Base-by-base conservation (phyloP, 2,888 invertebrate genomes). In the Chironomus tentans region DNA sequence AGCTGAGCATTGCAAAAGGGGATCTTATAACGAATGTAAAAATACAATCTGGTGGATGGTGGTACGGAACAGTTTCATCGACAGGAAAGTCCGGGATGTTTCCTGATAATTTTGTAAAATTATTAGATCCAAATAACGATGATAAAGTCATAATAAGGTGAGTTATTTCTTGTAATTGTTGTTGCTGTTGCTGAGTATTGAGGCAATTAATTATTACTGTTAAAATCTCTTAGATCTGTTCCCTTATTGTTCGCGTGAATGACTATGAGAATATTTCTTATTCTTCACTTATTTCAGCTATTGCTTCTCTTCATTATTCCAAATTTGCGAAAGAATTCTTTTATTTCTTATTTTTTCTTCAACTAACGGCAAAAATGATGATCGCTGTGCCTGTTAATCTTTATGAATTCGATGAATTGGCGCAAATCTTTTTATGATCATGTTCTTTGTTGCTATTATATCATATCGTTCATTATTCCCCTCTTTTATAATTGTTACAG, bases 41-140 rank as follows among this genome's bases (percentile, higher is more conserved):
- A 80, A 87, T 89, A 79, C 88, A 91, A 80, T 87, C 90, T 38
- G 94, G 92, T 76, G 95, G 95, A 77, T 97, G 97, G 95, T 95
- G 93, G 92, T 90, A 93, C 83, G 96, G 96, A n/a, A 91, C 91
- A 77, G 85, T 95, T 76, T 86, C 87, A 79, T 78, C 81, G 73
- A 86, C 86, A 77, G 93, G 94, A 77, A 89, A 90, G 80, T 88
- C 88, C 78, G 96, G 96, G 80, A 90, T 96, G 88, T 97, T 97
- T 85, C 96, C 96, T 3, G 95, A 96, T 83, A 96, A 95, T 84
- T 96, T 95, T 86, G 96, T 96, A 21, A 89, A 90, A 79, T 85
- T 92, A 78, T 81, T 89, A 76, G 84, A 85, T 77, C 78, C 80
- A 74, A 79, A 80, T 79, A 81, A 82, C 68, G 83, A 80, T 77